A percentile compares a stretch with the other conserved stretches of the same genome.
Evolutionary conservation across 2,888 invertebrate species (phyloP).

Genomic region (Trimorus sp.): DNA sequence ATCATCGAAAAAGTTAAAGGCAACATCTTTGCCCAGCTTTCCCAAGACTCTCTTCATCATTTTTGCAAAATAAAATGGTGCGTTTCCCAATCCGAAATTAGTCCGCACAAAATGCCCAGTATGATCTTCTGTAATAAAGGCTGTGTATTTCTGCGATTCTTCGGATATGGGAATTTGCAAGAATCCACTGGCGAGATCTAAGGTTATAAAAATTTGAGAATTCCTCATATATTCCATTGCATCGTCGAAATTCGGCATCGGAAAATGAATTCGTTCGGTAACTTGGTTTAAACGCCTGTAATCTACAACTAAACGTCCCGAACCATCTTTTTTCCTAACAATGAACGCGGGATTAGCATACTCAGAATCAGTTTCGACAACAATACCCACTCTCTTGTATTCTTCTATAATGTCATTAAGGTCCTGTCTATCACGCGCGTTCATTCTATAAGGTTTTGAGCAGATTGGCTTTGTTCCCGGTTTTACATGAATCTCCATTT

Average conservation of each 20-base stretch:
- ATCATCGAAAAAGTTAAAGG: constrained; percentile 18
- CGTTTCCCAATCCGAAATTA: constrained; percentile 1
- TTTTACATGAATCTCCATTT: not conserved
- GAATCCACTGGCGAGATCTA: constrained; percentile 16
- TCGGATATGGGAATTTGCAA: not conserved
- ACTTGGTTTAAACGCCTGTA: constrained; percentile 10
- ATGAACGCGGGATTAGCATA: constrained; percentile 17
- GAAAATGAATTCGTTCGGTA: not conserved
- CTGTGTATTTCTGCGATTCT: constrained; percentile 10
- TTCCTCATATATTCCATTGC: not conserved
- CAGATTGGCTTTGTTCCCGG: not conserved
- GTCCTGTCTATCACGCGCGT: constrained; percentile 3
- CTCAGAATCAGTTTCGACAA: constrained; percentile 8
- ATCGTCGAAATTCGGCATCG: constrained; percentile 16
- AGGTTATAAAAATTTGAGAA: not conserved
- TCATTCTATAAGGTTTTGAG: constrained; percentile 10
- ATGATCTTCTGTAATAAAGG: constrained; percentile 17
- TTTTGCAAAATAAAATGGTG: constrained; percentile 16
- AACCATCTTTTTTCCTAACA: constrained; percentile 13
- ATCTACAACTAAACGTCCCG: constrained; percentile 11
- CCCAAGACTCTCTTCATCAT: constrained; percentile 18
- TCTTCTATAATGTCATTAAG: constrained; percentile 13
- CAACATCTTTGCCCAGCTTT: constrained; percentile 22
- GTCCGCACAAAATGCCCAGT: constrained; percentile 8
- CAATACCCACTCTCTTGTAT: not conserved